Conservation (phyloP, 2,888 invertebrate species). For the Lepidonotus clava region DNA sequence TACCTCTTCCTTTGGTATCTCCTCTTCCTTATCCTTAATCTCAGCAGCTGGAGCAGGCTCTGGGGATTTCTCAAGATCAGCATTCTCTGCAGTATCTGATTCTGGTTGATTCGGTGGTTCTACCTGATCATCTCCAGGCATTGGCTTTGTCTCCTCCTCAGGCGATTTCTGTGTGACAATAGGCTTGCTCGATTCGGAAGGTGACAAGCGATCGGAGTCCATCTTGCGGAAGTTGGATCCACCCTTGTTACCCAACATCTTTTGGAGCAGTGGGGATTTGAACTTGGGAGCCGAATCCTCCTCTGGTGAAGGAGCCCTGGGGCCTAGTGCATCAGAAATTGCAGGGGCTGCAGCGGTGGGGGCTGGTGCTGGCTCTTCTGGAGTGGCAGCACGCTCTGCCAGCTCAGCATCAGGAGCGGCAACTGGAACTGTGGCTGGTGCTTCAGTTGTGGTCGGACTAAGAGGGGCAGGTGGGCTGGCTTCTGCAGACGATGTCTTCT, state of each 20-base stretch:
- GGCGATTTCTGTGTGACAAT: slow-evolving; percentile 2
- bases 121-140: not conserved
- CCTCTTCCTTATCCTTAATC: not conserved
- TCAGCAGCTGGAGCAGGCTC: slow-evolving; percentile 2
- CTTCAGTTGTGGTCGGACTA: not conserved
- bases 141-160: not conserved
- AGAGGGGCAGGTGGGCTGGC: not conserved
- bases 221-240: slow-evolving; percentile 21
- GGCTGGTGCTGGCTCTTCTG: not conserved
- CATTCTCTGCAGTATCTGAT: not conserved
- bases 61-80: not conserved
- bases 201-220: slow-evolving; percentile 36
- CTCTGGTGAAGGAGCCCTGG: not conserved
- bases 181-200: slow-evolving; percentile 15
- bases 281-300: slow-evolving; percentile 58
- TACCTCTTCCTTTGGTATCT: not conserved
- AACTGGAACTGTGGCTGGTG: slow-evolving; percentile 63
- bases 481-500: not conserved
- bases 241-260: slow-evolving; percentile 58
- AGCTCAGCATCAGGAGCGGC: not conserved
- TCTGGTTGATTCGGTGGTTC: slow-evolving; percentile 17
- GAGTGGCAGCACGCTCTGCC: not conserved
- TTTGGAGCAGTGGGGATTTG: slow-evolving; percentile 61
- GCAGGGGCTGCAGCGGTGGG: not conserved
- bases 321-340: not conserved